Percentiles rank a stretch among this genome's conserved stretches.
Evolutionary conservation across 2,888 invertebrate genomes (phyloP).

Genomic region (Lypha dubia): DNA sequence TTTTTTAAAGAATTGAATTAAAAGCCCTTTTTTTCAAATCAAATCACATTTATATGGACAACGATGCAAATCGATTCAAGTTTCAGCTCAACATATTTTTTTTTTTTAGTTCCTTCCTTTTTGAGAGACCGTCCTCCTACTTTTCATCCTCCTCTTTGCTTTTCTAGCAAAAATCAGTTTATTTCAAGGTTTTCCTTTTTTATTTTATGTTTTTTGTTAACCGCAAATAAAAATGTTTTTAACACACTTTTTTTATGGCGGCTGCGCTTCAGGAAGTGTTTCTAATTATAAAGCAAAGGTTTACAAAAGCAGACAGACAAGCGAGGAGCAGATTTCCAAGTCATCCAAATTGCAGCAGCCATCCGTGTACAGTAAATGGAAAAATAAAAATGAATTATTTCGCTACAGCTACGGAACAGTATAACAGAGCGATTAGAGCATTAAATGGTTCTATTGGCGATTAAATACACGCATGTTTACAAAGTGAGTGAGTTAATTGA

Average conservation of each 20-base stretch:
- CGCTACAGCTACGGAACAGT: conserved; percentile 56
- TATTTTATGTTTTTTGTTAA: neutral
- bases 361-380: conserved; percentile 21
- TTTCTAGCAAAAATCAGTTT: conserved; percentile 5
- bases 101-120: neutral
- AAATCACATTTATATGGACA: conserved; percentile 58
- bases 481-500: neutral
- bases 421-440: conserved; percentile 56
- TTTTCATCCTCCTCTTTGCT: neutral
- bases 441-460: conserved; percentile 66
- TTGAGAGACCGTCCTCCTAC: neutral
- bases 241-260: conserved; percentile 51
- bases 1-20: conserved; percentile 27
- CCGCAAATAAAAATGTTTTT: conserved; percentile 34
- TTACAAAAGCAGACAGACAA: conserved; percentile 46
- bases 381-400: conserved; percentile 57
- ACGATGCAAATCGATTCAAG: conserved; percentile 59
- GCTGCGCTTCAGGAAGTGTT: conserved; percentile 73
- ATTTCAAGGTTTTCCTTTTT: conserved; percentile 3
- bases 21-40: conserved; percentile 34
- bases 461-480: conserved; percentile 69
- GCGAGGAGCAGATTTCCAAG: conserved; percentile 18
- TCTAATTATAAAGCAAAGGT: conserved; percentile 74
- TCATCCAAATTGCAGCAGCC: conserved; percentile 38
- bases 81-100: conserved; percentile 25